These are phyloP conservation scores for Drosophila tsacasi DNA, from an alignment of 1,140 invertebrate species.

Conservation along the genomic window DNA sequence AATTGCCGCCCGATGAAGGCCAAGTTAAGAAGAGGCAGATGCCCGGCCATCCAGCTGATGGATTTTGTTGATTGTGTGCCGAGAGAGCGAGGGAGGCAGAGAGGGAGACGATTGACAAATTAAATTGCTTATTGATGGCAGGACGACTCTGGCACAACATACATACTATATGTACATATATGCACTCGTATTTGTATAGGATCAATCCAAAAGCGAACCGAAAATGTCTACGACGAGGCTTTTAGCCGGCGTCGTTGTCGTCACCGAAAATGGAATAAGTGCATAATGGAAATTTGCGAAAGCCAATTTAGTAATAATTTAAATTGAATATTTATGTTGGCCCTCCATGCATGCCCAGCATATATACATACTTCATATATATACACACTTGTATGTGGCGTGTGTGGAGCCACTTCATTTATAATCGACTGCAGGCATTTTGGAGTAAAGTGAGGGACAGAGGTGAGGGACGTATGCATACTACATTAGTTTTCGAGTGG, in stretches of 20 bases:
- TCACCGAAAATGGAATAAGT: constrained; percentile 73
- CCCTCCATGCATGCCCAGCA: constrained; percentile 6
- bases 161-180: neutral
- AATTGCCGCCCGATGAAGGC: constrained; percentile 60
- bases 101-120: constrained; percentile 72
- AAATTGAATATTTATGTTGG: constrained; percentile 82
- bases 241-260: constrained; percentile 43
- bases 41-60: constrained; percentile 46
- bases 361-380: neutral
- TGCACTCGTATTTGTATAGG: constrained; percentile 11
- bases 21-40: constrained; percentile 34
- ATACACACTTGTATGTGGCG: neutral
- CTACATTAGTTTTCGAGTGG: constrained; percentile 78
- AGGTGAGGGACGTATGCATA: constrained; percentile 50
- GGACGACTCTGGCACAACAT: constrained; percentile 2
- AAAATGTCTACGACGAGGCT: constrained; percentile 59
- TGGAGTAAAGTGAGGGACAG: constrained; percentile 20
- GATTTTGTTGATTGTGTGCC: constrained; percentile 75
- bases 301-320: constrained; percentile 83
- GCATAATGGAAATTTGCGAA: constrained; percentile 82
- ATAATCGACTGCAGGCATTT: constrained; percentile 76
- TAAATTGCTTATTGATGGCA: constrained; percentile 82
- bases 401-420: constrained; percentile 56
- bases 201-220: constrained; percentile 15
- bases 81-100: neutral